A percentile compares a stretch with the other conserved stretches of the same genome.
These are phyloP conservation scores for Cinara cedri DNA, from an alignment of 2,888 invertebrate genomes.

Conservation along the genomic window DNA sequence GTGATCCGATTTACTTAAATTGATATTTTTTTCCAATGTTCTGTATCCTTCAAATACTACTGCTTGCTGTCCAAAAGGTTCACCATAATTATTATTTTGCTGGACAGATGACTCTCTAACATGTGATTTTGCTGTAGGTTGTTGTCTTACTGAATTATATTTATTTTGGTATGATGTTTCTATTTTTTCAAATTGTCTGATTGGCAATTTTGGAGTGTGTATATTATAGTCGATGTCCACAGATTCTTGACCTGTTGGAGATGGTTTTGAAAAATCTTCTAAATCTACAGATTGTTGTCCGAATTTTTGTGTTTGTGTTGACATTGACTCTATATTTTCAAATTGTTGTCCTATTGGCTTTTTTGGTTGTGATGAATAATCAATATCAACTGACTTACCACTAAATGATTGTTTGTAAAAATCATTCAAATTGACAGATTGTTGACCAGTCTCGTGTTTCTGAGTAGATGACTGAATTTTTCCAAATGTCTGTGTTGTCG, in stretches of 20 bases:
- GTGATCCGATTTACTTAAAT: slow-evolving; percentile 3
- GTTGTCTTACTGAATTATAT: slow-evolving; percentile 1
- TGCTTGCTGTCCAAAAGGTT: not conserved
- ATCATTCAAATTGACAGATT: not conserved
- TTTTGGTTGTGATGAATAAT: not conserved
- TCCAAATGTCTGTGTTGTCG: slow-evolving; percentile 1
- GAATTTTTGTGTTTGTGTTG: not conserved
- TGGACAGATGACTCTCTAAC: not conserved
- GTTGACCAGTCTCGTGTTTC: slow-evolving; percentile 1
- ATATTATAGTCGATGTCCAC: not conserved
- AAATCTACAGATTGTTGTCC: not conserved
- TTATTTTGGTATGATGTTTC: slow-evolving; percentile 35
- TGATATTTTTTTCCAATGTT: slow-evolving; percentile 28
- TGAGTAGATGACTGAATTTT: not conserved
- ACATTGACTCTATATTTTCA: slow-evolving; percentile 1
- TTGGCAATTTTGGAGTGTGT: not conserved
- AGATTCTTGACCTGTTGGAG: slow-evolving; percentile 12
- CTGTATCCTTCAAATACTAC: slow-evolving; percentile 22
- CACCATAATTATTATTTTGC: slow-evolving; percentile 10
- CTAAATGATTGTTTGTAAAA: not conserved
- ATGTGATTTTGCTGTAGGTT: not conserved
- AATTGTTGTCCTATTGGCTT: not conserved
- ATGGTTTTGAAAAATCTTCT: not conserved
- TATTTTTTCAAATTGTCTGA: not conserved
- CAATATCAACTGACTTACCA: not conserved